Evolutionary conservation across 2,888 invertebrate genomes (phyloP).

Genomic region (Patella depressa): DNA sequence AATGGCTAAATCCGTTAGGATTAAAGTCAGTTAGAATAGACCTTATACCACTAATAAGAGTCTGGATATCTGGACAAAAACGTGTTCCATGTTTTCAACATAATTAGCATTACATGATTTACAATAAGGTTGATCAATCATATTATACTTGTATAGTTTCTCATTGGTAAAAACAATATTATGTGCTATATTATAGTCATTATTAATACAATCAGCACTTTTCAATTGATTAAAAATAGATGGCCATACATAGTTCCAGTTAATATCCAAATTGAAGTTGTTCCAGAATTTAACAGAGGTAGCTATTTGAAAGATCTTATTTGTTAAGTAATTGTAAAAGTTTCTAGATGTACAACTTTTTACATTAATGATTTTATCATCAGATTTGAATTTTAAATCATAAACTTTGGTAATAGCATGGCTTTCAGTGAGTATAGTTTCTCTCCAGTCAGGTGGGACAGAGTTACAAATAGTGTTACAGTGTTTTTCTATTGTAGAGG

Average conservation of each 20-base stretch:
- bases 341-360: neutral
- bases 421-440: neutral
- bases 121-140: neutral
- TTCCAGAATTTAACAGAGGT: neutral
- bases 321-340: neutral
- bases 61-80: neutral
- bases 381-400: neutral
- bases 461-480: neutral
- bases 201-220: neutral
- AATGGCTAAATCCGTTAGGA: neutral
- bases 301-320: neutral
- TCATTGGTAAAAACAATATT: conserved; percentile 3
- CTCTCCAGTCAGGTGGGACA: neutral
- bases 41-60: neutral
- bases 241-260: neutral
- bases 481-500: neutral
- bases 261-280: neutral
- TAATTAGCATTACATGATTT: neutral
- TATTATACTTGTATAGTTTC: neutral
- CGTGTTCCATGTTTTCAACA: neutral
- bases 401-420: neutral
- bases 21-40: no score
- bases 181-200: conserved; percentile 1
- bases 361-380: neutral
- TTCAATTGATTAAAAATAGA: neutral